Base-by-base conservation (phyloP, 2,113 vertebrate species). In the Merops nubicus region DNA sequence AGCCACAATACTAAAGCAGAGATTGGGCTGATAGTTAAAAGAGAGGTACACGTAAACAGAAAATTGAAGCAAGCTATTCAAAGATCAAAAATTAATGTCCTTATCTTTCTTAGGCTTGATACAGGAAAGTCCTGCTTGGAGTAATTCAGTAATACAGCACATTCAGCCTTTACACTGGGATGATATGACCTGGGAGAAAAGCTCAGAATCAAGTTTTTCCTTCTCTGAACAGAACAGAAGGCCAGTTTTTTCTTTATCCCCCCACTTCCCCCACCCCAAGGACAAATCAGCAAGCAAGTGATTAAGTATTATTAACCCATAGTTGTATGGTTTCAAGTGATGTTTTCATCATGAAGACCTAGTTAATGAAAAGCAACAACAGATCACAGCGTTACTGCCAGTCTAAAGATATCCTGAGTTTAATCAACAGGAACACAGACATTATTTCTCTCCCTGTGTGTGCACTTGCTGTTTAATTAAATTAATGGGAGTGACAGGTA, bases 331-430 rank as follows among this genome's bases (percentile, higher is more conserved):
- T 91, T 93, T 82, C 47, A 72, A 68, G 29, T 29, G 21, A 59
- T 40, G 12, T 47, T 94, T 85, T 63, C 2, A 20, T 59, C 22
- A 67, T 20, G 15, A 85, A 92, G 38, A 54, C 12, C 8, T 53
- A 45, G 7, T 50, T 65, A 77, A 69, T 54, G 54, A 90, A 91
- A 94, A 84, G 33, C 13, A 80, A 31, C 25, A 90, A 50, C 28
- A 80, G 45, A 62, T 3, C 28, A 34, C 38, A 64, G 20, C 14
- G 20, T 56, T 59, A 40, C 31, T 48, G 36, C 36, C 4, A 60
- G 14, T 43, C 45, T 47, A 40, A 51, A 50, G n/a, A 63, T 40
- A 70, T 4, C 5, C 12, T 26, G 18, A 54, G 16, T 36, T 45
- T 50, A 51, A 82, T 34, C 12, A 65, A 45, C 22, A 79, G 21